Evolutionary conservation across 2,797 vertebrate species (phyloP), one percentile per base, ranked within the genome.

Genomic region (Pantherophis alleghaniensis): DNA sequence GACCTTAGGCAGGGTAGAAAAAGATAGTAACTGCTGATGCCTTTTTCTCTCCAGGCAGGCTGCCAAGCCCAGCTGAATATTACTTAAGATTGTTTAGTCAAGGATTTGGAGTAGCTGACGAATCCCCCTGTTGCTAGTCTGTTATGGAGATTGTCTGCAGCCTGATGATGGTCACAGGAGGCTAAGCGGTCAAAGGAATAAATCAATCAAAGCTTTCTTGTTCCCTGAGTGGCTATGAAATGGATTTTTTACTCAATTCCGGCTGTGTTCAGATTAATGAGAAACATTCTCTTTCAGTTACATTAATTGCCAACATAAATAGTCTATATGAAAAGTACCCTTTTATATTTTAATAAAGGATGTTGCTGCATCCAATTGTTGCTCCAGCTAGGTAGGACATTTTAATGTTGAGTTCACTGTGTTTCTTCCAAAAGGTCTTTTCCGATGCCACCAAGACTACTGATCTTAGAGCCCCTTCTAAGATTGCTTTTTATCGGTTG

Each of bases 401-500:
- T 94, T 69, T 93, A 95, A 89, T 87, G 93, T 95, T 95, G 94
- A 93, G 56, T 86, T 86, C 95, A 92, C 90, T 94, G 37, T 3
- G 93, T 37, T 91, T 95, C 87, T 97, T 89, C 89, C 90, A 51
- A 92, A 94, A 96, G 88, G 93, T 95, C 91, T 91, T 95, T 93
- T 92, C 92, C 94, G n/a, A 94, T 93, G 89, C 92, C 63, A 91
- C 95, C 95, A 96, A 94, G 94, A 95, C 95, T 91, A 60, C 94
- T 94, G 89, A 95, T 96, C 95, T 93, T 90, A 92, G 92, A 95
- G 95, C 32, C 2, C 16, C 16, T 37, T 37, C 32, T 20, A 37
- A 37, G 16, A 37, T 89, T 86, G 59, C 90, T 96, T 95, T 87
- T 94, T 95, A 97, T 95, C 97, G 95, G 96, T 95, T 94, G 97